A percentile compares a stretch with the other conserved stretches of the same genome.
These are phyloP conservation scores for Machimus atricapillus DNA, from an alignment of 2,888 invertebrate genomes.

Conservation along the genomic window DNA sequence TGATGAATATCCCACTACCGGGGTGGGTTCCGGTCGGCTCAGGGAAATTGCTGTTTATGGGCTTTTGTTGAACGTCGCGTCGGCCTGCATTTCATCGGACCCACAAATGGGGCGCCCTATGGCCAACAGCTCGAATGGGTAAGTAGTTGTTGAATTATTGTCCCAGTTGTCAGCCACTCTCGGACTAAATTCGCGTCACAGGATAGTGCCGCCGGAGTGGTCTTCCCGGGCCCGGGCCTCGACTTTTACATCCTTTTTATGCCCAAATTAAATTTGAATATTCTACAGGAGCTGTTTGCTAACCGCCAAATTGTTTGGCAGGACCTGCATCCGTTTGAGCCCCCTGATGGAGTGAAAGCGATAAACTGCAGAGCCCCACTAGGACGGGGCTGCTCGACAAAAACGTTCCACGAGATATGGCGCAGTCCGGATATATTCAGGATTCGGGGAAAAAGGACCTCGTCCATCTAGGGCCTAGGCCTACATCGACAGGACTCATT, in stretches of 20 bases:
- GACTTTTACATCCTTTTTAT: constrained; percentile 25
- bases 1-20: constrained; percentile 14
- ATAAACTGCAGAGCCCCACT: neutral
- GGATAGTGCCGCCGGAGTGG: neutral
- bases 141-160: constrained; percentile 33
- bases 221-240: neutral
- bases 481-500: neutral
- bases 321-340: neutral
- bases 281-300: neutral
- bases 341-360: neutral
- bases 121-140: neutral
- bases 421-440: neutral
- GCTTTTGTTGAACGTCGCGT: neutral
- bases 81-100: neutral
- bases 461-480: neutral
- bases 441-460: neutral
- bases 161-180: constrained; percentile 2
- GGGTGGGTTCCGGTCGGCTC: neutral
- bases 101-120: constrained; percentile 9
- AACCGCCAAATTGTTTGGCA: constrained; percentile 1
- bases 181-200: neutral
- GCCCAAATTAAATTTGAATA: constrained; percentile 29
- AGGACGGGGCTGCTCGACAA: neutral
- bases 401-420: neutral
- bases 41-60: constrained; percentile 25